Base-by-base conservation (phyloP, 2,113 vertebrate genomes). In the Lates calcarifer region DNA sequence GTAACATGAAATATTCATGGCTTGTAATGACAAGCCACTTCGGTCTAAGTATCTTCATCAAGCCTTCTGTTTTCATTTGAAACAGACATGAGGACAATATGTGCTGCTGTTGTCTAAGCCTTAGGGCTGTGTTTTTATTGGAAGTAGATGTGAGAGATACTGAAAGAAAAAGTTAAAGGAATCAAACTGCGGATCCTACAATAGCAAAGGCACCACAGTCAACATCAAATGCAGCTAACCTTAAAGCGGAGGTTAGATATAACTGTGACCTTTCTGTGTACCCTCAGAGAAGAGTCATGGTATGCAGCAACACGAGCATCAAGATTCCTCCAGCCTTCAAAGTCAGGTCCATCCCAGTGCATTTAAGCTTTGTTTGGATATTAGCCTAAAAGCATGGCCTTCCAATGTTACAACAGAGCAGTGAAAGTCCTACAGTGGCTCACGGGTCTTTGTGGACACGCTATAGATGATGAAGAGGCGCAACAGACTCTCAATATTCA, bases 321-420 rank as follows among this genome's bases (percentile, higher is more conserved):
- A 79, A 84, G 76, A 90, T 83, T 84, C 67, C 84, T 80, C 43
- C 62, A 77, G 69, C 61, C 75, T 69, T 83, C 77, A 79, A 74
- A 82, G 65, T 85, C 76, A 75, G 71, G 71, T 86, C 69, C 61
- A 79, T 74, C 53, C 68, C 33, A 65, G 12, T 62, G 49, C 77
- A 68, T 84, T 82, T 84, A 81, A 82, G 69, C 66, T 74, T 82
- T 79, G 82, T 86, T 89, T 86, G 66, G 69, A 77, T 75, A 85
- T 90, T 87, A 86, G 83, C 65, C 74, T 85, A 60, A 68, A 73
- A 81, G 69, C 66, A 64, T 65, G 71, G 31, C 63, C 90, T 79
- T 79, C 85, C 62, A 58, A 77, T 87, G 82, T 79, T 85, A 79
- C 78, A 83, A 82, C 73, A 87, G 75, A 82, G 55, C 64, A 77